Base-by-base conservation (phyloP, 2,888 invertebrate species). In the Lepidochrysops patricia region DNA sequence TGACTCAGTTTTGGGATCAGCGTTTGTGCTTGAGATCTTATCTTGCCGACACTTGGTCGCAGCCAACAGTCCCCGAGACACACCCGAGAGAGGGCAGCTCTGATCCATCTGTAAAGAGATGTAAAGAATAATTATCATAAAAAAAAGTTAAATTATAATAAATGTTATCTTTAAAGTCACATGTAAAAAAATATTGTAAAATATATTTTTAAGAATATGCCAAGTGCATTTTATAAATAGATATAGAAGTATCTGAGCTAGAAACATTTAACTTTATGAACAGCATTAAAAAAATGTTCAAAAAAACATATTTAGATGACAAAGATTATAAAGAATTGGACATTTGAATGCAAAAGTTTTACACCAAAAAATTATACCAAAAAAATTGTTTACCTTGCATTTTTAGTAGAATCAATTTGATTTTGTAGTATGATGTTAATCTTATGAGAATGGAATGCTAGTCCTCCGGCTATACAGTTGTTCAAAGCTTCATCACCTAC, bases 401-500 rank as follows among this genome's bases (percentile, higher is more conserved):
- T 89, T 66, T 73, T 86, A 1, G 74, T 80, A 25, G 72, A 67
- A 57, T 88, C 87, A 63, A 90, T 86, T 67, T 84, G 82, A 66
- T 89, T 89, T 61, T 88, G 84, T 48, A 90, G 69, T 32, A 85
- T 76, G 34, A 85, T 79, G 65, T 89, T 90, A 1, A 83, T 84
- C 68, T 89, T 89, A 62, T 84, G 80, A 0, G 88, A 82, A 64
- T 89, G 86, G 66, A 86, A 89, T 0, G 89, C 82, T 67, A 84
- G 84, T 1, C 89, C 89, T 27, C 89, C 88, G 1, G 84, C 89
- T 1, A 90, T 82, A 37, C 83, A 80, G 61, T 89, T 75, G 67
- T 90, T 89, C 6, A 90, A 70, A 4, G 90, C 89, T 63, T 90
- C 90, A 73, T 90, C 90, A 34, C 90, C 89, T 0, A 87, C 80